These are phyloP conservation scores for Suillia variegata DNA, from an alignment of 2,888 invertebrate genomes.

Conservation along the genomic window DNA sequence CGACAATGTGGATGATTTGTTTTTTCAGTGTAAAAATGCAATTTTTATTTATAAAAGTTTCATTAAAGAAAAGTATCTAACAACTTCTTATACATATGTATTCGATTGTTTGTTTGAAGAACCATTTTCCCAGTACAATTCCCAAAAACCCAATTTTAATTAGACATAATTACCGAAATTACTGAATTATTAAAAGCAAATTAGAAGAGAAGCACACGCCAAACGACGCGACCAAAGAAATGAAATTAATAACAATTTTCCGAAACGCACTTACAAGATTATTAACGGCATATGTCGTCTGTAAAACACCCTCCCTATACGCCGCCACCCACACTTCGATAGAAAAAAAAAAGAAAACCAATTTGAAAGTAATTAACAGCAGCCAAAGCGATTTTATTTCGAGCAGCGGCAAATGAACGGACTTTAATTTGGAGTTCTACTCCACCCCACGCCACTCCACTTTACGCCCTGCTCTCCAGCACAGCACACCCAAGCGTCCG, in stretches of 20 bases:
- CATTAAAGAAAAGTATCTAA: no score
- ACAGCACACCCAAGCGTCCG: slow-evolving; percentile 2
- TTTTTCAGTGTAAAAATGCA: no score
- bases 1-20: no score
- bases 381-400: background rate
- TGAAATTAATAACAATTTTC: slow-evolving; percentile 7
- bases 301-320: no score
- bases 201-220: background rate
- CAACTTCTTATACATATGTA: no score
- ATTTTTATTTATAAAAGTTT: no score
- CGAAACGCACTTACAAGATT: background rate
- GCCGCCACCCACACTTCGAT: no score
- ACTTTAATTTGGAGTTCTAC: no score
- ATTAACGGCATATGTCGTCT: slow-evolving; percentile 2
- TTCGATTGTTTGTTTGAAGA: no score
- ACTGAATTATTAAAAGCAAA: slow-evolving; percentile 18
- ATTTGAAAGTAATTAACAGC: background rate
- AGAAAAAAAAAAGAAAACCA: no score
- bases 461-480: background rate
- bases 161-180: background rate
- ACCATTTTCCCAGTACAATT: no score
- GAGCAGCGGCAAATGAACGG: background rate
- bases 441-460: background rate
- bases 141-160: no score
- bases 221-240: background rate